Percentiles rank a stretch among this genome's conserved stretches.
Conservation (phyloP, 2,888 invertebrate genomes). For the Erebia ligea region DNA sequence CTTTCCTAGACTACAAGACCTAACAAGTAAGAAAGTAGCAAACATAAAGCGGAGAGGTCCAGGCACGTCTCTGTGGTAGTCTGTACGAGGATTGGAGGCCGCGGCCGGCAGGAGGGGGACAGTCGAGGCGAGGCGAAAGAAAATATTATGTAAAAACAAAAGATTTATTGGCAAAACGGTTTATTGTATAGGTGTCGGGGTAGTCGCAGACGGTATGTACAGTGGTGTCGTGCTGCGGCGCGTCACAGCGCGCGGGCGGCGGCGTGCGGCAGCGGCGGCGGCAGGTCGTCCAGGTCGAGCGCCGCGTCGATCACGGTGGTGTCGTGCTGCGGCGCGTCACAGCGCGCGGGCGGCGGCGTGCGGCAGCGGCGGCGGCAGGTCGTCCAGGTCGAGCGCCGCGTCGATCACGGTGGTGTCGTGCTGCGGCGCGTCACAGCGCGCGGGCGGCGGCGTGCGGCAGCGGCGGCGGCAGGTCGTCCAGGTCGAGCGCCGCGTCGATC, state of each 20-base stretch:
- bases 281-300: conserved; percentile 90
- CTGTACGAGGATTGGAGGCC: too few relatives aligned
- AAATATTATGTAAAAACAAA: conserved; percentile 16
- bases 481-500: conserved; percentile 94
- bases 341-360: conserved; percentile 19
- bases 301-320: conserved; percentile 96
- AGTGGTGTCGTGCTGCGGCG: conserved; percentile 18
- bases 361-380: conserved; percentile 61
- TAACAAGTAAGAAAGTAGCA: too few relatives aligned
- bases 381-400: conserved; percentile 94
- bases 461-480: conserved; percentile 85
- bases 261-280: conserved; percentile 43
- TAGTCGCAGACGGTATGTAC: conserved; percentile 7
- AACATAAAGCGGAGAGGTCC: too few relatives aligned
- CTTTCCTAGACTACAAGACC: too few relatives aligned
- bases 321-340: conserved; percentile 32
- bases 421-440: conserved; percentile 27
- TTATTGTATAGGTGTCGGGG: conserved; percentile 28
- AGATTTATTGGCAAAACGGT: conserved; percentile 19
- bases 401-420: too few relatives aligned
- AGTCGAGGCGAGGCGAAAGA: too few relatives aligned
- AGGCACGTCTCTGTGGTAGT: too few relatives aligned
- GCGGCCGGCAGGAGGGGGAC: too few relatives aligned
- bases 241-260: conserved; percentile 29
- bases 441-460: conserved; percentile 28